A percentile compares a stretch with the other conserved stretches of the same genome.
phyloP scores from a whole-genome alignment of 2,113 vertebrate genomes.

The Cettia cetti region DNA sequence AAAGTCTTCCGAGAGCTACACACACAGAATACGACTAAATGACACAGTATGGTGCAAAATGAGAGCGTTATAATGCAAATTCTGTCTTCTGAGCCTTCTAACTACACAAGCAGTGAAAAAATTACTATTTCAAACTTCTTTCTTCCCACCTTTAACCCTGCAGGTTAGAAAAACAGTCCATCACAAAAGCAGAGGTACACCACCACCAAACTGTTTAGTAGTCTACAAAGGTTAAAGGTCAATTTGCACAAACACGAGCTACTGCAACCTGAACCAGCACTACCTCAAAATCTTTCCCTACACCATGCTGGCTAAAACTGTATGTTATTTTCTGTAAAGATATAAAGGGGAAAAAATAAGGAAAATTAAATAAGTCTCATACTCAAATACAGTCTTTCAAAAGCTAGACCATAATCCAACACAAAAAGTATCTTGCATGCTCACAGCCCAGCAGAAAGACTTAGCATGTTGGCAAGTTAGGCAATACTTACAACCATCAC shows the following conservation, averaged over 20 bases:
- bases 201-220: background rate
- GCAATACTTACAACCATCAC: background rate
- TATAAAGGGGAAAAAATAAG: accelerated
- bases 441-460: background rate
- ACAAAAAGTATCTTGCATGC: background rate
- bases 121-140: background rate
- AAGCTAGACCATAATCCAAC: background rate
- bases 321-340: background rate
- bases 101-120: background rate
- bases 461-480: background rate
- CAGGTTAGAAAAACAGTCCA: background rate
- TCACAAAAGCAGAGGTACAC: background rate
- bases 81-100: background rate
- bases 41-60: background rate
- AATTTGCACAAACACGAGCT: background rate
- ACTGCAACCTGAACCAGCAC: background rate
- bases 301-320: background rate
- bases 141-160: background rate
- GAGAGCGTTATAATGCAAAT: background rate
- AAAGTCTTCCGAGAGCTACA: background rate
- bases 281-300: background rate
- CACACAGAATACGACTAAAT: background rate
- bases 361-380: background rate
- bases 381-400: background rate
- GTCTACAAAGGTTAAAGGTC: background rate